phyloP scores from a whole-genome alignment of 2,113 vertebrate genomes.

The Vidua chalybeata region DNA sequence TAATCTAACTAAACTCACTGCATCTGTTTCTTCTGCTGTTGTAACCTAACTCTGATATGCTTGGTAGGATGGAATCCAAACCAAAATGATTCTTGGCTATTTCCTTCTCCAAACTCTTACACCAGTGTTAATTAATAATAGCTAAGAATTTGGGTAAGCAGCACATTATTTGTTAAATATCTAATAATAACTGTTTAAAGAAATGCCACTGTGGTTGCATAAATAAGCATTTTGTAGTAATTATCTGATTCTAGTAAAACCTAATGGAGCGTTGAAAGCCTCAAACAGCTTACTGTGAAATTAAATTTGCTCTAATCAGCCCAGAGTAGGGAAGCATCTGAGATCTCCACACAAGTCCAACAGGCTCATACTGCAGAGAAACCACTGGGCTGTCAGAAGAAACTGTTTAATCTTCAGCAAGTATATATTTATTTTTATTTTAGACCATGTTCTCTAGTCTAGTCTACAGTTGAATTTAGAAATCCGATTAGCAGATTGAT shows the following conservation, averaged over 20 bases:
- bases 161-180: background rate
- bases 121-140: background rate
- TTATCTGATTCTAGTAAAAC: conserved; percentile 44
- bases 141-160: background rate
- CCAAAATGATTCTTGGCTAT: background rate
- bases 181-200: background rate
- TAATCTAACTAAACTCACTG: background rate
- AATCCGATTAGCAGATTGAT: background rate
- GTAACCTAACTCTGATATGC: background rate
- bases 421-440: background rate
- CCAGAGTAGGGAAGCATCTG: background rate
- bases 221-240: conserved; percentile 33
- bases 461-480: background rate
- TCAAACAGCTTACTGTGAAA: conserved; percentile 19
- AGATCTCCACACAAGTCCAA: background rate
- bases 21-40: background rate
- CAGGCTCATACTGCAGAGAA: background rate
- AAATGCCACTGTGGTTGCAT: background rate
- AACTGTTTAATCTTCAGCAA: background rate
- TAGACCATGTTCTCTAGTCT: background rate
- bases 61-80: background rate
- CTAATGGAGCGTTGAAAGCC: conserved; percentile 10
- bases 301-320: conserved; percentile 16
- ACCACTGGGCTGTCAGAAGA: background rate
- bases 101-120: background rate